phyloP scores from a whole-genome alignment of 2,888 invertebrate species.

The Drosophila fulvimacula region DNA sequence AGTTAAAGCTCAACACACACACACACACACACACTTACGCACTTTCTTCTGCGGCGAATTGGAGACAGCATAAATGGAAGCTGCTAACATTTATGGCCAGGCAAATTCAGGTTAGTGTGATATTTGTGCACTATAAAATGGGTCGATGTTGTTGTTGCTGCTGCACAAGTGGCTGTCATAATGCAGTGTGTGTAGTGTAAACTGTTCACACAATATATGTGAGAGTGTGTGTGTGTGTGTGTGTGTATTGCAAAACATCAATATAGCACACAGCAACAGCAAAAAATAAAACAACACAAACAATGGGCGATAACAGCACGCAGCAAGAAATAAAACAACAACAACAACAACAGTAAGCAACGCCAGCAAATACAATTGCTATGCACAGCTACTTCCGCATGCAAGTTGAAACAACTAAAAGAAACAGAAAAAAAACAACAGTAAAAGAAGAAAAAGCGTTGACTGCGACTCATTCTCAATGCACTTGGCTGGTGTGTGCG shows the following conservation, averaged over 20 bases:
- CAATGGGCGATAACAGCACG: constrained; percentile 68
- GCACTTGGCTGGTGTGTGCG: constrained; percentile 40
- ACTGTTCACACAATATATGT: constrained; percentile 43
- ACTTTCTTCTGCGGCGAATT: constrained; percentile 61
- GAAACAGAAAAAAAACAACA: constrained; percentile 35
- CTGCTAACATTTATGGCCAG: constrained; percentile 61
- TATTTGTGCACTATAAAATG: constrained; percentile 73
- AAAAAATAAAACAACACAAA: constrained; percentile 48
- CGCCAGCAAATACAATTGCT: constrained; percentile 55
- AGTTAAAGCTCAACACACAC: constrained; percentile 29
- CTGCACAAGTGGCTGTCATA: constrained; percentile 59
- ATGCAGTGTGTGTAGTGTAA: constrained; percentile 34
- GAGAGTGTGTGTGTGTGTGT: constrained; percentile 32
- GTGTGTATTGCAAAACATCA: constrained; percentile 62
- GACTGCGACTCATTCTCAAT: constrained; percentile 53
- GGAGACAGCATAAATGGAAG: constrained; percentile 50
- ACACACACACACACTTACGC: constrained; percentile 18
- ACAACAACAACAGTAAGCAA: constrained; percentile 37
- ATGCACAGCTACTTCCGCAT: constrained; percentile 69
- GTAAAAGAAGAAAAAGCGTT: constrained; percentile 19
- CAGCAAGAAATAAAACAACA: constrained; percentile 45
- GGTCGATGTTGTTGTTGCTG: constrained; percentile 47
- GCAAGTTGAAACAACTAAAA: constrained; percentile 71
- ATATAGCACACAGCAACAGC: constrained; percentile 56
- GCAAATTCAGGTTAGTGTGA: constrained; percentile 74